phyloP scores from a whole-genome alignment of 2,797 vertebrate genomes.

The Lutjanus campechanus region DNA sequence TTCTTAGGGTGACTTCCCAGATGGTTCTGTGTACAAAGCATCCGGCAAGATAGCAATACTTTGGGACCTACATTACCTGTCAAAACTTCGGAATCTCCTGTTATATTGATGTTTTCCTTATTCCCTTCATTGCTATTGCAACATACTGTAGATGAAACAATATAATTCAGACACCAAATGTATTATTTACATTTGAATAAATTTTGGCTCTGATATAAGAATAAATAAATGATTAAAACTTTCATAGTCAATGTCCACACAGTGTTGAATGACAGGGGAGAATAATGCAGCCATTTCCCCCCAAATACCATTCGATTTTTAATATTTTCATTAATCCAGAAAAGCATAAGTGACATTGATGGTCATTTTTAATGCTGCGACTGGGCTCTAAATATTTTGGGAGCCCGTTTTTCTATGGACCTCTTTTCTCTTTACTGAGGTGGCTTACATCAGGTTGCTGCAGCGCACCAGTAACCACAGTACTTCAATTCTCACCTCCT shows the following conservation, averaged over 20 bases:
- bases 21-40: no score
- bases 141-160: not conserved
- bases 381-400: not conserved
- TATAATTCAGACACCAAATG: not conserved
- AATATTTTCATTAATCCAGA: not conserved
- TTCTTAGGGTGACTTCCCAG: no score
- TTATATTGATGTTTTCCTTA: not conserved
- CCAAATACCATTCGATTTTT: not conserved
- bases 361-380: not conserved
- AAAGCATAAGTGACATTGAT: not conserved
- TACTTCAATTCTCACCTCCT: constrained; percentile 26
- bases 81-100: not conserved
- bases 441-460: not conserved
- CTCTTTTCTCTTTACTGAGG: no score
- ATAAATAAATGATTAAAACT: not conserved
- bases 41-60: no score
- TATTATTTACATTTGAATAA: not conserved
- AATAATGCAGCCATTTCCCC: not conserved
- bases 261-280: not conserved
- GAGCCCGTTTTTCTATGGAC: no score
- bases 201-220: not conserved
- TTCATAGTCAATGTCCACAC: not conserved
- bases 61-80: not conserved
- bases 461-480: not conserved
- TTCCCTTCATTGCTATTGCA: no score